These are phyloP conservation scores for Caenorhabditis doughertyi DNA, from an alignment of 2,888 invertebrate species.

Conservation along the genomic window DNA sequence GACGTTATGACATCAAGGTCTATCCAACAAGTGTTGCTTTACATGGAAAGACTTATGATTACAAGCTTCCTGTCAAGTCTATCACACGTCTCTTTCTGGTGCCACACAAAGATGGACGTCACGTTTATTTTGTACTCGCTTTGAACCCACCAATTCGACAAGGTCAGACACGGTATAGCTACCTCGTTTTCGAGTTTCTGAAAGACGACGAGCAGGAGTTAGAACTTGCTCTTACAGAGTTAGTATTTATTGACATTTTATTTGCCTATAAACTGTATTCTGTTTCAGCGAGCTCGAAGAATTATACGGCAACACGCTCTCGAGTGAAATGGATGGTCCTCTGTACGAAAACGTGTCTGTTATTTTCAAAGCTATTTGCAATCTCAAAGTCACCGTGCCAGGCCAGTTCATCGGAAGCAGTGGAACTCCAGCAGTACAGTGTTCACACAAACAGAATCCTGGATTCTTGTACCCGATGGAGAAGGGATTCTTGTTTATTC, in stretches of 20 bases:
- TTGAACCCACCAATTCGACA: conserved; percentile 99
- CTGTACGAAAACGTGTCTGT: conserved; percentile 96
- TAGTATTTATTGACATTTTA: conserved; percentile 83
- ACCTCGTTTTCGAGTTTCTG: conserved; percentile 93
- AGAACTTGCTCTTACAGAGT: conserved; percentile 94
- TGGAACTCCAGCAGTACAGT: conserved; percentile 92
- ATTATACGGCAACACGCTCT: conserved; percentile 87
- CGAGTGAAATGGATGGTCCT: conserved; percentile 93
- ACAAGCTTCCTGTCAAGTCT: conserved; percentile 98
- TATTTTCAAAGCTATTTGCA: conserved; percentile 97
- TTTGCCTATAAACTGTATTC: neutral
- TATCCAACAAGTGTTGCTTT: conserved; percentile 93
- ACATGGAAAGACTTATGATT: conserved; percentile 99
- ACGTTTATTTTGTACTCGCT: conserved; percentile 97
- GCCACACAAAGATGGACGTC: conserved; percentile 96
- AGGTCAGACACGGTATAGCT: conserved; percentile 98
- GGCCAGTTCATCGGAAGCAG: conserved; percentile 89
- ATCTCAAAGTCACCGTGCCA: conserved; percentile 94
- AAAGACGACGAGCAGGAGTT: conserved; percentile 95
- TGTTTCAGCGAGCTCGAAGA: conserved; percentile 89
- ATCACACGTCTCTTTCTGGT: conserved; percentile 95
- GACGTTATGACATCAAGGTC: conserved; percentile 96
- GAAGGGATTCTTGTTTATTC: conserved; percentile 96
- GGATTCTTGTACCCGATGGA: conserved; percentile 97
- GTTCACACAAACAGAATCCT: conserved; percentile 97